Conservation (phyloP, 92 coral and sea anemone genomes). For the Palythoa grandiflora region DNA sequence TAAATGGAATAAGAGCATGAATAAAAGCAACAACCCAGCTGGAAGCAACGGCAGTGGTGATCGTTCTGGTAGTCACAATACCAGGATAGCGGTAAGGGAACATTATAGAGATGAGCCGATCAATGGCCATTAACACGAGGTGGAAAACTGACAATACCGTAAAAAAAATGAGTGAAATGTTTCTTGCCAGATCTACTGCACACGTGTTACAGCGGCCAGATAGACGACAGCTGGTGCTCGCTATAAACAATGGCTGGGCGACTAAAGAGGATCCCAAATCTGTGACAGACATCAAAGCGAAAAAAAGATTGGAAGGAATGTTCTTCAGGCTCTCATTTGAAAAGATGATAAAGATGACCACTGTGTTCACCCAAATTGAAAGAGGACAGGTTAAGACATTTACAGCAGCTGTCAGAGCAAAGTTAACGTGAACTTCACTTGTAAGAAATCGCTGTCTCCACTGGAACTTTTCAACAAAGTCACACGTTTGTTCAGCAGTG, state of each 20-base stretch:
- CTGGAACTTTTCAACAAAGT: not conserved
- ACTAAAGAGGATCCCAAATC: slow-evolving; percentile 2
- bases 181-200: not conserved
- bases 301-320: slow-evolving; percentile 10
- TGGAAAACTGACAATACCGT: slow-evolving; percentile 1
- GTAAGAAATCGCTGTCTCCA: slow-evolving; percentile 30
- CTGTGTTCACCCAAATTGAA: not conserved
- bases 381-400: not conserved
- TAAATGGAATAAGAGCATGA: not conserved
- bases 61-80: not conserved
- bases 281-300: slow-evolving; percentile 25
- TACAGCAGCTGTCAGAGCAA: not conserved
- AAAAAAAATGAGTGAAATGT: slow-evolving; percentile 7
- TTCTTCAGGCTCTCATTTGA: not conserved
- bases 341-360: slow-evolving; percentile 8
- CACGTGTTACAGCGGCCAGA: slow-evolving; percentile 19
- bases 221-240: slow-evolving; percentile 18
- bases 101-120: slow-evolving; percentile 20
- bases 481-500: not conserved
- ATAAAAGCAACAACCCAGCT: not conserved
- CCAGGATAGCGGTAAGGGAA: not conserved
- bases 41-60: not conserved
- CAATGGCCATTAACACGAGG: not conserved
- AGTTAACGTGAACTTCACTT: not conserved
- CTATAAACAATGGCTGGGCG: slow-evolving; percentile 12